Evolutionary conservation across 1,140 invertebrate species (phyloP), one percentile per base, ranked within the genome.

Genomic region (Cecropterus lyciades): DNA sequence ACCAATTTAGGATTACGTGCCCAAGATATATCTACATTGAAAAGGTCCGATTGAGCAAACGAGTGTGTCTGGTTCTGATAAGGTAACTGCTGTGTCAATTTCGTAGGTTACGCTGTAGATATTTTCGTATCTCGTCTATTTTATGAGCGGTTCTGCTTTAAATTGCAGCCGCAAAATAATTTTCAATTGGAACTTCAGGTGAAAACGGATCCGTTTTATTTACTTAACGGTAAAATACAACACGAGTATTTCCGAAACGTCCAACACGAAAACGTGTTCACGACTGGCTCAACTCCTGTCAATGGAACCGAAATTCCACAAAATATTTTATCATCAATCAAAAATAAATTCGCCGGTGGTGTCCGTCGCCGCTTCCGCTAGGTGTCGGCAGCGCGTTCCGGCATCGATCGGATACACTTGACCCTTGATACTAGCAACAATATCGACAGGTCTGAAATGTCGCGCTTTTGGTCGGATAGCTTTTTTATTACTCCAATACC

Each of bases 341-440:
- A 69, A 63, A 70, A 70, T 72, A 71, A 66, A 76, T 77, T 76
- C 72, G 73, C 65, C 55, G 7, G 48, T 20, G 20, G 48, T 15
- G 46, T 17, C 46, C 73, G 75, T 74, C 73, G 70, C 46, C 48
- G 59, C 75, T 80, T 85, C 81, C 80, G 64, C 71, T 79, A 68
- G 65, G n/a, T n/a, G n/a, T n/a, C n/a, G n/a, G n/a, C n/a, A n/a
- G n/a, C n/a, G n/a, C n/a, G n/a, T n/a, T n/a, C n/a, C n/a, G n/a
- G n/a, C n/a, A n/a, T n/a, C n/a, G n/a, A n/a, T n/a, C n/a, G n/a
- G n/a, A n/a, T n/a, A n/a, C n/a, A n/a, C n/a, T n/a, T n/a, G n/a
- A n/a, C n/a, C n/a, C n/a, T n/a, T n/a, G n/a, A n/a, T n/a, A n/a
- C n/a, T n/a, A n/a, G n/a, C n/a, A n/a, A n/a, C n/a, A n/a, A n/a